A percentile compares a stretch with the other conserved stretches of the same genome.
Conservation (phyloP, 2,888 invertebrate species). For the Macrophya alboannulata region DNA sequence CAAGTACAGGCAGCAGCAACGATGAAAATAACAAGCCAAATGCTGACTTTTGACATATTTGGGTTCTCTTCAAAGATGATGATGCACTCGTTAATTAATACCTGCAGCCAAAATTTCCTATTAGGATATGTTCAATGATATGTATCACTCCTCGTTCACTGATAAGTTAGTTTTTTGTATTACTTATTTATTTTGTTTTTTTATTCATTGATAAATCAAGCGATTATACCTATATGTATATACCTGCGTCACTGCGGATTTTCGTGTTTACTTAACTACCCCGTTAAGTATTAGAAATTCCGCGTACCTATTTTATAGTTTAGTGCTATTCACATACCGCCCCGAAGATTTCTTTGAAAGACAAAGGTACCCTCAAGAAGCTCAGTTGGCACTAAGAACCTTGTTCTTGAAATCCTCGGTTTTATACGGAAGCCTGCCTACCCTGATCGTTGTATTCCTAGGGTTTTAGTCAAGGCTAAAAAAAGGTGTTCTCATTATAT, state of each 20-base stretch:
- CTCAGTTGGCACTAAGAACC: slow-evolving; percentile 69
- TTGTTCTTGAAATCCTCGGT: slow-evolving; percentile 74
- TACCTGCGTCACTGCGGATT: neutral
- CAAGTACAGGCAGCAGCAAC: slow-evolving; percentile 74
- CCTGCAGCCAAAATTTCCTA: neutral
- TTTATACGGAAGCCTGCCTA: slow-evolving; percentile 76
- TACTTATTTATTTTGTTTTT: neutral
- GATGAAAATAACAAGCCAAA: slow-evolving; percentile 63
- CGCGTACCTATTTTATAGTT: neutral
- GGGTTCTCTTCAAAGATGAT: neutral
- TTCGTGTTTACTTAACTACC: neutral
- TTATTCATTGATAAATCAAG: neutral
- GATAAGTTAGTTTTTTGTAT: neutral
- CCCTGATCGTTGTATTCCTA: slow-evolving; percentile 72
- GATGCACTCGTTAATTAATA: neutral
- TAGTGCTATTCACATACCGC: neutral
- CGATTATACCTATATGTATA: neutral
- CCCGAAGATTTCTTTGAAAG: neutral
- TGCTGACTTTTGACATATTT: slow-evolving; percentile 56
- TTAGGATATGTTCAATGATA: neutral
- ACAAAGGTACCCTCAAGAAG: neutral
- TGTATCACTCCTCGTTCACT: neutral
- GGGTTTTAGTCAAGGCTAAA: slow-evolving; percentile 70
- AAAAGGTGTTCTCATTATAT: slow-evolving; percentile 60
- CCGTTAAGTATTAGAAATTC: neutral